Evolutionary conservation across 2,888 invertebrate genomes (phyloP).

Genomic region (Mythimna ferrago): DNA sequence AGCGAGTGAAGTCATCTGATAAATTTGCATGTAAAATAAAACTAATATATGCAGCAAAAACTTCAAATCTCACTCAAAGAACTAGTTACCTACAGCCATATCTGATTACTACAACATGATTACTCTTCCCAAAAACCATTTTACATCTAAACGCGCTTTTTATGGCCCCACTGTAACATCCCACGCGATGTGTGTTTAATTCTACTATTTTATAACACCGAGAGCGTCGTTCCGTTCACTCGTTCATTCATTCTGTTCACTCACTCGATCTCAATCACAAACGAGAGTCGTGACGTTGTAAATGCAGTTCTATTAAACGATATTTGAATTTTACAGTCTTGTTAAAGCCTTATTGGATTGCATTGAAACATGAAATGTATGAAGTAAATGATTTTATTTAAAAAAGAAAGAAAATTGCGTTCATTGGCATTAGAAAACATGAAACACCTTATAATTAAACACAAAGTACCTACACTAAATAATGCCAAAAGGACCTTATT

Average conservation of each 20-base stretch:
- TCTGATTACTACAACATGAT: background rate
- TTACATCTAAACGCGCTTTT: constrained; percentile 12
- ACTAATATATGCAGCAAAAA: too few species aligned
- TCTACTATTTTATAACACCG: constrained; percentile 47
- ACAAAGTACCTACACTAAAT: too few species aligned
- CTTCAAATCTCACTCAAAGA: background rate
- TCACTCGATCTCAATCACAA: constrained; percentile 47
- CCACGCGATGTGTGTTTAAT: constrained; percentile 40
- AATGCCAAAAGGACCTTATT: too few species aligned
- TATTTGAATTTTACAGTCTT: constrained; percentile 10
- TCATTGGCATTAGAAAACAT: too few species aligned
- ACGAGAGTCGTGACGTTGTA: constrained; percentile 4
- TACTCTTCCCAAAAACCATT: background rate
- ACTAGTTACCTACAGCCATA: background rate
- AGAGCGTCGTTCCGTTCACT: constrained; percentile 35
- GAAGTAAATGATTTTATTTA: too few species aligned
- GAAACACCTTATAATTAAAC: too few species aligned
- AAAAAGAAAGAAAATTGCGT: too few species aligned
- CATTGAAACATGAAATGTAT: constrained; percentile 5
- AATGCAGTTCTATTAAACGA: constrained; percentile 26
- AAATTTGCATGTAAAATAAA: too few species aligned
- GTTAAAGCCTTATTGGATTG: constrained; percentile 12
- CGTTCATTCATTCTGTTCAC: constrained; percentile 33
- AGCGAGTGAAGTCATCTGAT: too few species aligned
- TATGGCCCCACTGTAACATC: constrained; percentile 42